Base-by-base conservation (phyloP, 2,888 invertebrate species). In the Eueremaeus valkanovi region DNA sequence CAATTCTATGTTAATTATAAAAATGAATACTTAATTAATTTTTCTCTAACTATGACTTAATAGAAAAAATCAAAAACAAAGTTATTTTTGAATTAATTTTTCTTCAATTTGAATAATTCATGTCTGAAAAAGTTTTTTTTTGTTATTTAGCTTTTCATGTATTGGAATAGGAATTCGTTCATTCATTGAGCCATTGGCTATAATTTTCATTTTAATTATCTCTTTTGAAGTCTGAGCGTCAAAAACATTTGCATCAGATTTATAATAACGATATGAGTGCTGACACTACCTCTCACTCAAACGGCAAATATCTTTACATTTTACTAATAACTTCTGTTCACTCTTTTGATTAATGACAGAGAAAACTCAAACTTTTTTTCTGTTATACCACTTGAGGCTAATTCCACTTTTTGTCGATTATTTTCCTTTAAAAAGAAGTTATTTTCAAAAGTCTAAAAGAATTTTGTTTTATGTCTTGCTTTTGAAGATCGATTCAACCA, bases 181-280 rank as follows among this genome's bases (percentile, higher is more conserved):
- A 63, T 63, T 63, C 36, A 36, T n/a, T 63, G 63, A 63, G 63
- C 63, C 63, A 63, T n/a, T 63, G 63, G 63, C 63, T 63, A 63
- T 63, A 63, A 63, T 63, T 63, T 63, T 63, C 63, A 63, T 63
- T 63, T 63, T 63, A 63, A 63, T 63, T 63, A 63, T 63, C 36
- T 31, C 63, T n/a, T 63, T 63, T 63, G n/a, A 33, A 63, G n/a
- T 31, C 33, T 33, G 31, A 33, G 27, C 63, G 31, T 63, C 63
- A 63, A 63, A 63, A 33, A 11, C 63, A 63, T 63, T 63, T 63
- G 63, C 63, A 63, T 36, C 16, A 13, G n/a, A n/a, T n/a, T n/a
- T n/a, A 16, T 58, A 13, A 63, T 29, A 16, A 21, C 8, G 2
- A 63, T 63, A n/a, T 11, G 27, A 58, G 58, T 29, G 58, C 63